Conservation (phyloP, 2,113 vertebrate species). For the Psilopogon haemacephalus region DNA sequence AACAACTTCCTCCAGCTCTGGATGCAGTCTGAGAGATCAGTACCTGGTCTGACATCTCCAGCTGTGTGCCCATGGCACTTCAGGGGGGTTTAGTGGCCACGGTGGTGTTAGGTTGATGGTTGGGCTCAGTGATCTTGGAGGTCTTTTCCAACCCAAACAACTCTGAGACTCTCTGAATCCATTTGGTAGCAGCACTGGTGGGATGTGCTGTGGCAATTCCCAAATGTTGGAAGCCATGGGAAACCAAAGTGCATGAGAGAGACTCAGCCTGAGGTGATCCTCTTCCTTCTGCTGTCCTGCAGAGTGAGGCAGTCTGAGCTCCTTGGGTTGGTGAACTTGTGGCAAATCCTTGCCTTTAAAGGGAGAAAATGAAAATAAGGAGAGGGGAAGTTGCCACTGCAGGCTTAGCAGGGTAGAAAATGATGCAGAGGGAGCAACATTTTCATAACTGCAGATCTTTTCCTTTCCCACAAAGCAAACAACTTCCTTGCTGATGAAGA, state of each 20-base stretch:
- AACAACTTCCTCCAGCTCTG: not conserved
- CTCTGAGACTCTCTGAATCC: not conserved
- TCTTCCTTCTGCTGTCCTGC: not conserved
- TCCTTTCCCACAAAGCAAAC: slow-evolving; percentile 53
- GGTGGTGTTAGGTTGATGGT: no score
- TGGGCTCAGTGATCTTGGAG: no score
- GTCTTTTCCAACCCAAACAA: no score
- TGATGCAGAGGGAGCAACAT: not conserved
- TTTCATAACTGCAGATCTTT: not conserved
- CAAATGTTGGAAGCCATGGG: not conserved
- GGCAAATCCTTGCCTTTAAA: not conserved
- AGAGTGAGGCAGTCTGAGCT: not conserved
- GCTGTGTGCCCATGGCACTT: not conserved
- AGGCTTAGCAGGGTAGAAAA: not conserved
- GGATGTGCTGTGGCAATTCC: not conserved
- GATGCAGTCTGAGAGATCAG: not conserved
- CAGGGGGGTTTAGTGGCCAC: no score
- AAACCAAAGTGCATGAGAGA: not conserved
- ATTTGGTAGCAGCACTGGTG: not conserved
- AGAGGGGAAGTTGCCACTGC: not conserved
- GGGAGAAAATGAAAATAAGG: not conserved
- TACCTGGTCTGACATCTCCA: not conserved
- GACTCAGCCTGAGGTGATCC: not conserved
- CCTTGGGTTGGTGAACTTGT: not conserved
- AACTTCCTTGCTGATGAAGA: slow-evolving; percentile 75